These are phyloP conservation scores for Thripadectes ignobilis DNA, from an alignment of 2,797 vertebrate genomes.

Conservation along the genomic window DNA sequence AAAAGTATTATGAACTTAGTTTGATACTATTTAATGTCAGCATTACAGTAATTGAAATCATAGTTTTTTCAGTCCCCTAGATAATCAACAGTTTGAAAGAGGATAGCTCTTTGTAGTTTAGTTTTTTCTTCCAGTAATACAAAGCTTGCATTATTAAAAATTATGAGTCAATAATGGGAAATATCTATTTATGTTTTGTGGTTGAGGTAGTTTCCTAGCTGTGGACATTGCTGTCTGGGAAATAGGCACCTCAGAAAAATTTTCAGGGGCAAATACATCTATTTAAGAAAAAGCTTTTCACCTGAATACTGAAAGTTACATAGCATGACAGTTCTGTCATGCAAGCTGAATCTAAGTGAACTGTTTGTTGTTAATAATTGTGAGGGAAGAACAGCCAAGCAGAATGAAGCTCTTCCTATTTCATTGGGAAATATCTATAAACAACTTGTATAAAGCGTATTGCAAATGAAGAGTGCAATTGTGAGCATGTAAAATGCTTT, in stretches of 20 bases:
- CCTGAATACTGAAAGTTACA: not conserved
- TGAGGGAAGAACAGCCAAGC: not conserved
- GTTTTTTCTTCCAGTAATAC: not conserved
- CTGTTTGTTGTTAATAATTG: not conserved
- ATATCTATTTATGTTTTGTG: not conserved
- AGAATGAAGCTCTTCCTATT: not conserved
- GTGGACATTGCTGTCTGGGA: not conserved
- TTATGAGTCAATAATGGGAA: not conserved
- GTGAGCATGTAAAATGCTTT: not conserved
- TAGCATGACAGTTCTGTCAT: not conserved
- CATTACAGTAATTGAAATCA: not conserved
- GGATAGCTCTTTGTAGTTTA: not conserved
- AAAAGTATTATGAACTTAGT: not conserved
- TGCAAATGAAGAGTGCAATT: not conserved
- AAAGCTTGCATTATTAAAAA: not conserved
- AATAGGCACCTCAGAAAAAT: not conserved
- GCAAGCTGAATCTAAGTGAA: not conserved
- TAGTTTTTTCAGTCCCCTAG: not conserved
- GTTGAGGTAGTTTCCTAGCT: not conserved
- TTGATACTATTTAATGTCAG: not conserved
- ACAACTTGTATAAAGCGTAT: not conserved
- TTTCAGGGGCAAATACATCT: not conserved
- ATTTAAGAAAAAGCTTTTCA: not conserved
- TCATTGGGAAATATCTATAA: not conserved
- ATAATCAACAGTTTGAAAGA: not conserved